These are phyloP conservation scores for Poeciliopsis retropinna DNA, from an alignment of 2,113 vertebrate species.

Conservation along the genomic window DNA sequence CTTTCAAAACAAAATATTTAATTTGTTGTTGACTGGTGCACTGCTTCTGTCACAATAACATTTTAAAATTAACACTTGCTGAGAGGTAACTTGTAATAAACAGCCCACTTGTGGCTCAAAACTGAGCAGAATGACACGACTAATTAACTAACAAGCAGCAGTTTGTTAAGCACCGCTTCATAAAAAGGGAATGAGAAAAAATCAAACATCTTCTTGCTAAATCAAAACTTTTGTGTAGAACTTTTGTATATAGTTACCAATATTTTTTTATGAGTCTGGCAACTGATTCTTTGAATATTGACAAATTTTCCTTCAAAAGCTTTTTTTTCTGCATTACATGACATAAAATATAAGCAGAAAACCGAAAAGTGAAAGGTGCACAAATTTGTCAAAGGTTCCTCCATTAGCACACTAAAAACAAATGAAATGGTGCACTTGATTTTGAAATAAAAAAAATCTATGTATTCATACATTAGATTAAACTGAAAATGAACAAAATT, in stretches of 20 bases:
- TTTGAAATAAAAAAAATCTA: no score
- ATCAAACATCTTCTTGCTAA: not conserved
- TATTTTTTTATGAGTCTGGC: not conserved
- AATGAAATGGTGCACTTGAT: not conserved
- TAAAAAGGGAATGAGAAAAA: not conserved
- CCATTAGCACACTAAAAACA: not conserved
- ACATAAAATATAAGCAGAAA: not conserved
- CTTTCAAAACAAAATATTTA: not conserved
- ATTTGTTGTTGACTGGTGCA: not conserved
- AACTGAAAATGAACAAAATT: no score
- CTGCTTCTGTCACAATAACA: not conserved
- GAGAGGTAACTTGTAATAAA: not conserved
- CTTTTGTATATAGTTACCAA: not conserved
- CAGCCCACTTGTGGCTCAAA: not conserved
- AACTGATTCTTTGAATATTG: not conserved
- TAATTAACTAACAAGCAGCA: not conserved
- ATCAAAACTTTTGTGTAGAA: not conserved
- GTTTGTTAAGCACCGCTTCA: not conserved
- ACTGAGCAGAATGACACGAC: no score
- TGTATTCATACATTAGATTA: no score
- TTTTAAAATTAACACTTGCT: not conserved
- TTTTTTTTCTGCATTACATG: not conserved
- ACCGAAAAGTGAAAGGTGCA: not conserved
- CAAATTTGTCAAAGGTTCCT: not conserved
- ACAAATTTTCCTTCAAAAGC: not conserved